Conservation (phyloP, 1,140 invertebrate genomes). For the Drosophila erecta region DNA sequence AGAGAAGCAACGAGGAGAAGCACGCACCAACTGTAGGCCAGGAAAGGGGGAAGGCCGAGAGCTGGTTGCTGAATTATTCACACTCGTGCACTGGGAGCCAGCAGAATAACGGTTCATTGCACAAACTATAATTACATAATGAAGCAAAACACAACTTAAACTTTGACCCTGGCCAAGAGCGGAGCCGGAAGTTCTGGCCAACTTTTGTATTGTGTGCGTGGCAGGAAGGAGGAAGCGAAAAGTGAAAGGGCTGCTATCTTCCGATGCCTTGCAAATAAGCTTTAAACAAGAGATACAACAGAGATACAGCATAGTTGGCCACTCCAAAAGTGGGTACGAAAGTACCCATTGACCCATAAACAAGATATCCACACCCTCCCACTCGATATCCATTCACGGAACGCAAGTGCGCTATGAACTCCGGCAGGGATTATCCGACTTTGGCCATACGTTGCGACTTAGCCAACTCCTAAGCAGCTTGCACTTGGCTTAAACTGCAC, state of each 20-base stretch:
- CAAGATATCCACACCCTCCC: conserved; percentile 6
- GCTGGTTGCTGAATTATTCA: conserved; percentile 68
- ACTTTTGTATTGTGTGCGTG: conserved; percentile 12
- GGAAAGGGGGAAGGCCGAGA: neutral
- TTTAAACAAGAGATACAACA: conserved; percentile 14
- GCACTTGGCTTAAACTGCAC: conserved; percentile 46
- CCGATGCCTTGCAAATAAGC: neutral
- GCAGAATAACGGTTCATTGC: conserved; percentile 74
- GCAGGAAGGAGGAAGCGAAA: neutral
- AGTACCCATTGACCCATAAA: conserved; percentile 30
- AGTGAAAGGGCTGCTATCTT: neutral
- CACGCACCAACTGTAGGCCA: neutral
- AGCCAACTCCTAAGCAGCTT: conserved; percentile 45
- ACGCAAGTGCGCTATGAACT: conserved; percentile 1
- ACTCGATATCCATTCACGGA: neutral
- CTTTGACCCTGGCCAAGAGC: conserved; percentile 43
- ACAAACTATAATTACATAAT: conserved; percentile 82
- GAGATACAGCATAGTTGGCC: neutral
- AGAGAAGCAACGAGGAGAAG: conserved; percentile 23
- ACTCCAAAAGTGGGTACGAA: conserved; percentile 1
- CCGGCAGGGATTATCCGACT: conserved; percentile 15
- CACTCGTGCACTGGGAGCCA: conserved; percentile 40
- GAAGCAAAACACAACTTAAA: conserved; percentile 64
- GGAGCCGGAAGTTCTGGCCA: conserved; percentile 18
- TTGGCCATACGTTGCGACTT: conserved; percentile 42